Evolutionary conservation across 2,888 invertebrate species (phyloP).

Genomic region (Caenorhabditis sp.): DNA sequence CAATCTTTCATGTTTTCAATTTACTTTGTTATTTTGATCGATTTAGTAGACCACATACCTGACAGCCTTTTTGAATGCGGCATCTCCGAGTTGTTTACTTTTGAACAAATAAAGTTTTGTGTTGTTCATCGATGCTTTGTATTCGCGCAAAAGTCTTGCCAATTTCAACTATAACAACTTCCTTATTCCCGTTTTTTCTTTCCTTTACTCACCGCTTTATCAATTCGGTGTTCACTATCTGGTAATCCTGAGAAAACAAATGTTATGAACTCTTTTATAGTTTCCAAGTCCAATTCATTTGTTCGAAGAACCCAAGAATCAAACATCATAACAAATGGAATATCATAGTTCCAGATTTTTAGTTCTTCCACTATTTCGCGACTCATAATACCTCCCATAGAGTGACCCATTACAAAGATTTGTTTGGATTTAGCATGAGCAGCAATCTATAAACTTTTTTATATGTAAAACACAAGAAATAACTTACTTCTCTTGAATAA

Average conservation of each 20-base stretch:
- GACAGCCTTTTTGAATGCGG: constrained; percentile 57
- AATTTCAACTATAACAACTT: constrained; percentile 37
- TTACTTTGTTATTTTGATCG: neutral
- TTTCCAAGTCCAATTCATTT: constrained; percentile 46
- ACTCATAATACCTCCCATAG: constrained; percentile 64
- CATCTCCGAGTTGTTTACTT: constrained; percentile 58
- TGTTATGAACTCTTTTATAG: constrained; percentile 44
- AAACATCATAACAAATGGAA: constrained; percentile 56
- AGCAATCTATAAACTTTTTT: constrained; percentile 39
- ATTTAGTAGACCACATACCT: constrained; percentile 33
- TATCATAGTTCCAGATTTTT: constrained; percentile 41
- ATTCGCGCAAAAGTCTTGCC: constrained; percentile 48
- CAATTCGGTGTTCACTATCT: constrained; percentile 40
- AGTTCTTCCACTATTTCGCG: constrained; percentile 55
- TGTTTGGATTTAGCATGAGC: constrained; percentile 40
- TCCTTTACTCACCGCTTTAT: constrained; percentile 28
- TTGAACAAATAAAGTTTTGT: constrained; percentile 59
- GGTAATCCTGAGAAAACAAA: constrained; percentile 51
- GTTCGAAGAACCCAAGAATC: constrained; percentile 61
- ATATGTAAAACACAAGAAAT: neutral
- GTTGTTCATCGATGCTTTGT: constrained; percentile 39
- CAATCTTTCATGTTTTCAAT: no score
- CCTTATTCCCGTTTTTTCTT: neutral
- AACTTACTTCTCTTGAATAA: constrained; percentile 56
- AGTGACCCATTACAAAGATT: constrained; percentile 63